Evolutionary conservation across 1,140 invertebrate genomes (phyloP).

Genomic region (Ephestia elutella): DNA sequence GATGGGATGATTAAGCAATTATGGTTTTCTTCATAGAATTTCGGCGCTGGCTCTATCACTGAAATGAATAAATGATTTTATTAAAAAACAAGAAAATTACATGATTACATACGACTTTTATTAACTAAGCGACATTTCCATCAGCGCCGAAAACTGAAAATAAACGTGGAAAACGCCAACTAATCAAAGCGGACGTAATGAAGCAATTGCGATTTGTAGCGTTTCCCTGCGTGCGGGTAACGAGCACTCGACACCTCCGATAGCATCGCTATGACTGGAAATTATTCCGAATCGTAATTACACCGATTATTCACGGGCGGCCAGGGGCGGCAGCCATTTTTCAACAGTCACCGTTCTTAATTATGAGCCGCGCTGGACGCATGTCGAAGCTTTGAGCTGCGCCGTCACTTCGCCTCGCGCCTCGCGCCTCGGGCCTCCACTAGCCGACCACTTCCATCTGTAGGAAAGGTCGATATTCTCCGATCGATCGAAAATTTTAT

Average conservation of each 20-base stretch:
- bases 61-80: too few relatives aligned
- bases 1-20: too few relatives aligned
- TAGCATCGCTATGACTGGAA: conserved; percentile 74
- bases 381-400: conserved; percentile 71
- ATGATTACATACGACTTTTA: too few relatives aligned
- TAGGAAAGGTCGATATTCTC: conserved; percentile 26
- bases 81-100: too few relatives aligned
- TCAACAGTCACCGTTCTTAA: conserved; percentile 75
- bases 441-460: conserved; percentile 30
- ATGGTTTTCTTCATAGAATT: too few relatives aligned
- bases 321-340: conserved; percentile 73
- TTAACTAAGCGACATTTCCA: too few relatives aligned
- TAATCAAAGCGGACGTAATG: conserved; percentile 20
- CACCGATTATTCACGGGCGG: conserved; percentile 73
- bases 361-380: conserved; percentile 68
- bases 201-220: conserved; percentile 57
- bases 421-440: conserved; percentile 50
- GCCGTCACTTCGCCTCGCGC: conserved; percentile 68
- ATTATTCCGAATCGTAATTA: conserved; percentile 75
- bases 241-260: conserved; percentile 70
- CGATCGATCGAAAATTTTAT: conserved; percentile 21
- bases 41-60: too few relatives aligned
- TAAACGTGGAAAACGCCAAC: conserved; percentile 4
- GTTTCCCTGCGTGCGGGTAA: conserved; percentile 64
- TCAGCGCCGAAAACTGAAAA: not conserved